Evolutionary conservation across 2,888 invertebrate genomes (phyloP), one percentile per base, ranked within the genome.

Genomic region (Prosopocoilus inquinatus): DNA sequence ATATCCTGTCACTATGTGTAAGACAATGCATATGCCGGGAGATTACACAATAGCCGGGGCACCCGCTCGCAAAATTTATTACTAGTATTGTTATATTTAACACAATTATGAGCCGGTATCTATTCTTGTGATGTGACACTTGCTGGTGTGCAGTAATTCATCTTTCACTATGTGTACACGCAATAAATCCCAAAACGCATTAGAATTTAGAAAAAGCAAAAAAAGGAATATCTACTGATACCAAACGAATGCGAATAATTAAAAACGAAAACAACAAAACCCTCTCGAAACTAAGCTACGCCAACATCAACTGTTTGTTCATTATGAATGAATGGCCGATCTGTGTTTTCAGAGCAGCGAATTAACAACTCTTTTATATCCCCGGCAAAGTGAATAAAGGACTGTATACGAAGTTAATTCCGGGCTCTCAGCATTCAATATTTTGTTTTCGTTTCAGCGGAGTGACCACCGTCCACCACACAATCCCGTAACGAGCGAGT

Each of bases 1-100:
- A 71, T 70, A 70, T 70, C 66, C 63, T 33, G 61, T 65, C 64
- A 63, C 63, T 68, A 63, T 66, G 68, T 66, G 60, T 64, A 66
- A 70, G 69, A 70, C 70, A 70, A 71, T 66, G 62, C 64, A 41
- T 41, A 41, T 39, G 56, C 51, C 48, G 52, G 48, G 52, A 52
- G 51, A 51, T 45, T 47, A 48, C 43, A 56, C 56, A 56, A 56
- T 56, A 51, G 56, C 52, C 48, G 56, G 49, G 56, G 49, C 52
- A 48, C 52, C 56, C 56, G 51, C 49, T 52, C 47, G 15, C 52
- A 41, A 47, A 56, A 56, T 56, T 56, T 56, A 56, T 56, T 52
- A 33, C 56, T 48, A 52, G 56, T 56, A 56, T 56, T 56, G 56
- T 56, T 56, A 56, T 56, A 56, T 51, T 56, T 56, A 56, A 56